Percentiles rank a stretch among this genome's conserved stretches.
Conservation (phyloP, 2,113 vertebrate genomes). For the Sciurus niger region DNA sequence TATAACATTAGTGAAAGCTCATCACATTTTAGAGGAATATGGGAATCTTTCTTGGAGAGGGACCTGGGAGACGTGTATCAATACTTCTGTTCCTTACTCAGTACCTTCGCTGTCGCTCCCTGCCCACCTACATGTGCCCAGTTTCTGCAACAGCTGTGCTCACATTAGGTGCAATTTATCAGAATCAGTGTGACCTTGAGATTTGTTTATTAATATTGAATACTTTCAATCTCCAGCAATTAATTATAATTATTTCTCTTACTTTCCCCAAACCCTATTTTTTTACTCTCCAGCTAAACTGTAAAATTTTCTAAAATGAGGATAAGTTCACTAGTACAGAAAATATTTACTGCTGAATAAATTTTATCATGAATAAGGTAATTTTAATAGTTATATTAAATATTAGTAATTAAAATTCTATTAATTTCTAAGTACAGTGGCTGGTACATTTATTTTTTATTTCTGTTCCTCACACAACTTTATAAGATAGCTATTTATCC, state of each 20-base stretch:
- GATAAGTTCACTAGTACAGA: not conserved
- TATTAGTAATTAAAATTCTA: not conserved
- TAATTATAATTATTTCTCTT: not conserved
- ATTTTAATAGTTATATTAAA: not conserved
- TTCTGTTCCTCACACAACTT: not conserved
- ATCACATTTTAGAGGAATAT: not conserved
- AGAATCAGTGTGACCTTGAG: not conserved
- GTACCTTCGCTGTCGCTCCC: accelerated
- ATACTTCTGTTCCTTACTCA: not conserved
- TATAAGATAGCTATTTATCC: not conserved
- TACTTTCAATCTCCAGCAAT: not conserved
- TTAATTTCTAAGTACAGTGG: not conserved
- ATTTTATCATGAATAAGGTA: not conserved
- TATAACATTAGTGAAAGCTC: not conserved
- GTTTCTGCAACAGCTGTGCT: not conserved
- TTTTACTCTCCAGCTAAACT: not conserved
- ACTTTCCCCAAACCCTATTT: not conserved
- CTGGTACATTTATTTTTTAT: not conserved
- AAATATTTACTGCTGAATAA: not conserved
- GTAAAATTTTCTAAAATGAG: not conserved
- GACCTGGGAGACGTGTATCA: not conserved
- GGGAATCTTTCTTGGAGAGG: not conserved
- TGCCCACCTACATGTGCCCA: accelerated
- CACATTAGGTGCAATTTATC: not conserved
- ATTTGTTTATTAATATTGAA: not conserved